phyloP scores from a whole-genome alignment of 2,888 invertebrate species.

The Pantelozetes paolii region DNA sequence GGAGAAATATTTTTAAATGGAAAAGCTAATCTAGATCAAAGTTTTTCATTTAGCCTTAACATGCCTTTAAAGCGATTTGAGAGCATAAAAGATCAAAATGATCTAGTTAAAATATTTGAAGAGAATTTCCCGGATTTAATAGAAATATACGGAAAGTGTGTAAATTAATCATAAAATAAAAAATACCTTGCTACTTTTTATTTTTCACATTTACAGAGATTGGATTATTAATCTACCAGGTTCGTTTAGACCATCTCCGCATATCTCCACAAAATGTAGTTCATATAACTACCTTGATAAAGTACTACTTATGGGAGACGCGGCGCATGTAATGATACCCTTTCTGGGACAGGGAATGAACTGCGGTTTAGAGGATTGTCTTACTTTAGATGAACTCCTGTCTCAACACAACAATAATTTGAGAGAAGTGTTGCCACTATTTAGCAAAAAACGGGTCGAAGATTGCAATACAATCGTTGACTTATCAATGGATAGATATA shows the following conservation, averaged over 20 bases:
- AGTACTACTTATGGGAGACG: constrained; percentile 83
- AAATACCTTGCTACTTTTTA: constrained; percentile 52
- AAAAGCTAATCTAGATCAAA: constrained; percentile 91
- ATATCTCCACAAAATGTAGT: constrained; percentile 85
- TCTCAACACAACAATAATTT: constrained; percentile 49
- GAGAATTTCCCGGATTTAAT: constrained; percentile 79
- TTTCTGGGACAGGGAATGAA: constrained; percentile 99
- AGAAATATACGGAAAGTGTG: constrained; percentile 69
- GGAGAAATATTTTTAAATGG: constrained; percentile 94
- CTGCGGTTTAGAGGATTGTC: constrained; percentile 92
- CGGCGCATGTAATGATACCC: constrained; percentile 97
- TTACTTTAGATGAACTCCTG: constrained; percentile 68
- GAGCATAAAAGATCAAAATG: constrained; percentile 59
- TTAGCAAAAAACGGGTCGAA: constrained; percentile 66
- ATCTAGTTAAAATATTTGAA: constrained; percentile 70
- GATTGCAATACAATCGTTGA: constrained; percentile 91
- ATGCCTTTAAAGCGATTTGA: constrained; percentile 82
- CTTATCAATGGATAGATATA: constrained; percentile 93
- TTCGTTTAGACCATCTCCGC: constrained; percentile 67
- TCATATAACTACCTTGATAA: constrained; percentile 77
- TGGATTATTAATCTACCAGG: constrained; percentile 70
- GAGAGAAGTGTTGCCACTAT: constrained; percentile 52
- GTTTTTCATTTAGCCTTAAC: constrained; percentile 93
- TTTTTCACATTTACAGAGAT: too few relatives aligned
- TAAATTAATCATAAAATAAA: constrained; percentile 26